phyloP scores from a whole-genome alignment of 2,113 vertebrate genomes.

The Upupa epops region DNA sequence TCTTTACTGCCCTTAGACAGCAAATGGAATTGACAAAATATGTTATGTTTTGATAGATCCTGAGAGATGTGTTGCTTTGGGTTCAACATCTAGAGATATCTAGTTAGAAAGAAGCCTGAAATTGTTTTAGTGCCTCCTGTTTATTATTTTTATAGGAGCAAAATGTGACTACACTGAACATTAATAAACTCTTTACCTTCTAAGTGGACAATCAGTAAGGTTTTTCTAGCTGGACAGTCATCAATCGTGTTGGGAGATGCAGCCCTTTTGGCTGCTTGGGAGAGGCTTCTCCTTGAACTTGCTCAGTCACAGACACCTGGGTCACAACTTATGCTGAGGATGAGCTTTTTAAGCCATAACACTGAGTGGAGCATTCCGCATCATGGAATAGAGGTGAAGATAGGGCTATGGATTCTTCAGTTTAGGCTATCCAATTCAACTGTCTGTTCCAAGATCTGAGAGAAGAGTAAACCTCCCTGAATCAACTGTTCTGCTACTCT shows the following conservation, averaged over 20 bases:
- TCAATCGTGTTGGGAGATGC: not conserved
- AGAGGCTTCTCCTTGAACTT: not conserved
- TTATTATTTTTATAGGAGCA: not conserved
- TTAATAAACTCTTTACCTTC: not conserved
- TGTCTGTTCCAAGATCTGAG: not conserved
- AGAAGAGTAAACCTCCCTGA: not conserved
- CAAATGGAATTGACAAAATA: not conserved
- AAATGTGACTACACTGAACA: not conserved
- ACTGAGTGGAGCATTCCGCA: accelerated
- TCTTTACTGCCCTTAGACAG: not conserved
- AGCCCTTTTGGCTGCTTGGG: not conserved
- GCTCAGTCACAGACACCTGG: not conserved
- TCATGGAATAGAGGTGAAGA: not conserved
- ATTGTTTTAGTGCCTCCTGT: not conserved
- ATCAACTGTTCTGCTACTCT: not conserved
- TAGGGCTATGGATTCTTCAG: not conserved
- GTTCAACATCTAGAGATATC: not conserved
- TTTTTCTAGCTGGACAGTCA: not conserved
- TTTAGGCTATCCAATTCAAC: not conserved
- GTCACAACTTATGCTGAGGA: not conserved
- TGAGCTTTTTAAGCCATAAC: not conserved
- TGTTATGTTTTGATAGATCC: not conserved
- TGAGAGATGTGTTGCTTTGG: not conserved
- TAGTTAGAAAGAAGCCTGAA: not conserved
- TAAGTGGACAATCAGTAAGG: not conserved